Conservation (phyloP, 2,888 invertebrate genomes). For the Hermodice carunculata region DNA sequence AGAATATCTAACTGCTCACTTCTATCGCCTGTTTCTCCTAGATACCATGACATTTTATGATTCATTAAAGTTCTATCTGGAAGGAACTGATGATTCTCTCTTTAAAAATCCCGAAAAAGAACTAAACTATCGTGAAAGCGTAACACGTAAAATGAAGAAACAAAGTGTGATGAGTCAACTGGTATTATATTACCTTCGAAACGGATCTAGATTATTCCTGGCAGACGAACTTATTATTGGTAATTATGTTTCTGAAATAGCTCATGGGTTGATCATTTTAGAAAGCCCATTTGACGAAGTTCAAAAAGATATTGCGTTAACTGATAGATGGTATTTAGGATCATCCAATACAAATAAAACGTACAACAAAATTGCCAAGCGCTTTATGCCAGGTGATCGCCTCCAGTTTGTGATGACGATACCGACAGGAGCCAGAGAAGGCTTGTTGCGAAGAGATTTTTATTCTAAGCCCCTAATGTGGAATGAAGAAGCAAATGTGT, state of each 20-base stretch:
- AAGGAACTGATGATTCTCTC: conserved; percentile 36
- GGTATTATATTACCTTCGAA: no score
- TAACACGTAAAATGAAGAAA: no score
- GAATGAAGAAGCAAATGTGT: conserved; percentile 31
- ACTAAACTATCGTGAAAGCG: no score
- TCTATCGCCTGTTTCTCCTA: conserved; percentile 42
- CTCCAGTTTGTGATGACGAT: conserved; percentile 23
- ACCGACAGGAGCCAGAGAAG: conserved; percentile 1
- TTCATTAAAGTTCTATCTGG: conserved; percentile 37
- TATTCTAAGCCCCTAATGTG: conserved; percentile 25
- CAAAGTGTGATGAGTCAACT: no score
- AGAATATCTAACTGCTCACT: conserved; percentile 40
- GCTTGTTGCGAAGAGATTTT: conserved; percentile 29
- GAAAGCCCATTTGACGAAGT: no score
- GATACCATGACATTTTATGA: conserved; percentile 41
- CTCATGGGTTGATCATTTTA: no score
- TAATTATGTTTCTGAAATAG: no score
- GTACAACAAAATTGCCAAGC: conserved; percentile 9
- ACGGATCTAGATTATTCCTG: no score
- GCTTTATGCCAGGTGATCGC: conserved; percentile 14
- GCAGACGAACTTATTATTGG: no score
- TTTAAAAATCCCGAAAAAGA: no score
- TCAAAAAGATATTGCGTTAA: no score
- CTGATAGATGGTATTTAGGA: no score
- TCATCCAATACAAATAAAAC: conserved; percentile 13